Conservation (phyloP, 2,113 vertebrate species). For the Petroica traversi region DNA sequence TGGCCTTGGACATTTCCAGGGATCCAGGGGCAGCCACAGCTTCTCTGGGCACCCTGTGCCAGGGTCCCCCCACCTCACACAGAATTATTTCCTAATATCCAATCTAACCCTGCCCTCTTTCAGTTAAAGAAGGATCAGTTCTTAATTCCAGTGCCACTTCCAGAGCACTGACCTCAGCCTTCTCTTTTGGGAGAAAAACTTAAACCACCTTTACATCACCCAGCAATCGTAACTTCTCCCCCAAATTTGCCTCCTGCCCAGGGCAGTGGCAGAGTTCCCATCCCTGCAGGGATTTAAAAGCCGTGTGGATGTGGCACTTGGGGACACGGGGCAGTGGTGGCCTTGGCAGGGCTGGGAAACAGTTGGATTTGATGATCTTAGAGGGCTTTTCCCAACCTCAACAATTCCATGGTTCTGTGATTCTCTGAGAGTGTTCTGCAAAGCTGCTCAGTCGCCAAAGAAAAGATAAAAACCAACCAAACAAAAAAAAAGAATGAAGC, state of each 20-base stretch:
- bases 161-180: background rate
- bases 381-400: background rate
- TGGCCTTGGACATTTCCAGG: background rate
- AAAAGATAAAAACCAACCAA: background rate
- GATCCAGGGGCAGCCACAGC: background rate
- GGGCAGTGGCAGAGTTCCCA: background rate
- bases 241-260: background rate
- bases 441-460: background rate
- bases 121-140: background rate
- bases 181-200: background rate
- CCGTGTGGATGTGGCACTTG: background rate
- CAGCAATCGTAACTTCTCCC: background rate
- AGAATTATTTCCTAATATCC: background rate
- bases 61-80: rapidly evolving
- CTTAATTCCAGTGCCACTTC: background rate
- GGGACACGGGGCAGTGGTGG: background rate
- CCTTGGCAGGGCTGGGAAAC: background rate
- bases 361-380: rapidly evolving
- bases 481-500: background rate
- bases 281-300: background rate
- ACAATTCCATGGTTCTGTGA: background rate
- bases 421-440: background rate
- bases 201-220: background rate
- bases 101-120: background rate
- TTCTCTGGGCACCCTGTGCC: background rate